phyloP scores from a whole-genome alignment of 92 coral and sea anemone species.

The Bergia puertoricense region DNA sequence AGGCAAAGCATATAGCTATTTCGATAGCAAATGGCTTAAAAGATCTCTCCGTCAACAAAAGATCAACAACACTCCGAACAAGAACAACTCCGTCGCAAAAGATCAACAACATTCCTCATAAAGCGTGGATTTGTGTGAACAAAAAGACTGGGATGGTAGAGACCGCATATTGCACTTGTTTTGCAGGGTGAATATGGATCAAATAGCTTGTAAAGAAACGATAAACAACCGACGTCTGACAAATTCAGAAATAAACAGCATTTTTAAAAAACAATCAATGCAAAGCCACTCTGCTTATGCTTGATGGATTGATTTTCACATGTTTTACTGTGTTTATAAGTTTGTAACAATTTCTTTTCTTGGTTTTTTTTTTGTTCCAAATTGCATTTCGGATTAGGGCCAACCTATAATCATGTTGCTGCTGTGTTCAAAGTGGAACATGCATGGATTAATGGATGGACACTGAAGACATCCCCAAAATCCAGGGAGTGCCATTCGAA shows the following conservation, averaged over 20 bases:
- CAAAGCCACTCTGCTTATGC: neutral
- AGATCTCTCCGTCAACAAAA: slow-evolving; percentile 44
- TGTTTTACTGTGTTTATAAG: neutral
- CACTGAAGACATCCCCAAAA: slow-evolving; percentile 46
- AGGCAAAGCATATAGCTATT: slow-evolving; percentile 65
- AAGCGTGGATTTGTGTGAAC: slow-evolving; percentile 54
- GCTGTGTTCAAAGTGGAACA: slow-evolving; percentile 67
- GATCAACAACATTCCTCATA: slow-evolving; percentile 53
- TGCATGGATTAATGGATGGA: slow-evolving; percentile 61
- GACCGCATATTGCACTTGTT: slow-evolving; percentile 45
- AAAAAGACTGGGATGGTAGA: slow-evolving; percentile 18
- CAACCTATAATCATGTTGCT: slow-evolving; percentile 63
- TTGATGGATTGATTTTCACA: neutral
- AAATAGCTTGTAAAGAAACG: slow-evolving; percentile 41
- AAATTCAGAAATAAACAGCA: neutral
- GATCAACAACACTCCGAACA: slow-evolving; percentile 50
- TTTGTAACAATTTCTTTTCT: neutral
- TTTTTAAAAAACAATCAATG: neutral
- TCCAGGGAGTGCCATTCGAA: slow-evolving; percentile 57
- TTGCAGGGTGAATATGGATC: slow-evolving; percentile 23
- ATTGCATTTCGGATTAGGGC: slow-evolving; percentile 46
- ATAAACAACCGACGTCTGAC: neutral
- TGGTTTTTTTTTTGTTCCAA: neutral
- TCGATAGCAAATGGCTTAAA: slow-evolving; percentile 61
- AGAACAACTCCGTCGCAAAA: slow-evolving; percentile 55